phyloP scores from a whole-genome alignment of 2,888 invertebrate species.

The Oscheius sp. region DNA sequence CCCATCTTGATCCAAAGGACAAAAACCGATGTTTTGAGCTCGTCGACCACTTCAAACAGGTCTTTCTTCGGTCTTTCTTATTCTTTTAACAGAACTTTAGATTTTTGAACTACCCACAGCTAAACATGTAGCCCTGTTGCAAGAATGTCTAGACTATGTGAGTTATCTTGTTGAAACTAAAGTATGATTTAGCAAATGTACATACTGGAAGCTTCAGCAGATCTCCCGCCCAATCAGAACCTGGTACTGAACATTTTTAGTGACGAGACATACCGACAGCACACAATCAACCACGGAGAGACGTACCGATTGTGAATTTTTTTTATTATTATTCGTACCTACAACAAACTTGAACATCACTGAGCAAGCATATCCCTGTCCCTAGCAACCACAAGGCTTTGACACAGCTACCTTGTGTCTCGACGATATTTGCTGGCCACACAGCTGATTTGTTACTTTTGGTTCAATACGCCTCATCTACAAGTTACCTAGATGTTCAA shows the following conservation, averaged over 20 bases:
- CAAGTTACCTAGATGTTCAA: too few species aligned
- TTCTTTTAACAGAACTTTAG: neutral
- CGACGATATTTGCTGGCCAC: too few species aligned
- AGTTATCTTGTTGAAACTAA: neutral
- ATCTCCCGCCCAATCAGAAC: constrained; percentile 37
- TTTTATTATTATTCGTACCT: neutral
- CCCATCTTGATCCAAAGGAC: constrained; percentile 23
- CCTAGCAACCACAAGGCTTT: too few species aligned
- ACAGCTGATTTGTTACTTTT: too few species aligned
- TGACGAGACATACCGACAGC: constrained; percentile 36
- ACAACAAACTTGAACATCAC: too few species aligned
- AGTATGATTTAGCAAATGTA: constrained; percentile 20
- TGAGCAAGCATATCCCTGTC: too few species aligned
- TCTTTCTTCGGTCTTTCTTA: neutral
- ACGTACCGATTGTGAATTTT: constrained; percentile 21
- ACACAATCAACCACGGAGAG: constrained; percentile 36
- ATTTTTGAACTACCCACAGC: neutral
- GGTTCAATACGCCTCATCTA: too few species aligned
- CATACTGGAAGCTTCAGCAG: constrained; percentile 29
- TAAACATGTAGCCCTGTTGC: constrained; percentile 23
- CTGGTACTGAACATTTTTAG: constrained; percentile 29
- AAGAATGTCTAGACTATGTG: constrained; percentile 33
- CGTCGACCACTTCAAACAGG: constrained; percentile 26
- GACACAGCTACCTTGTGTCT: too few species aligned
- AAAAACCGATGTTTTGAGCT: constrained; percentile 24